A percentile compares a stretch with the other conserved stretches of the same genome.
These are phyloP conservation scores for Drosophila formosana DNA, from an alignment of 2,888 invertebrate genomes.

Conservation along the genomic window DNA sequence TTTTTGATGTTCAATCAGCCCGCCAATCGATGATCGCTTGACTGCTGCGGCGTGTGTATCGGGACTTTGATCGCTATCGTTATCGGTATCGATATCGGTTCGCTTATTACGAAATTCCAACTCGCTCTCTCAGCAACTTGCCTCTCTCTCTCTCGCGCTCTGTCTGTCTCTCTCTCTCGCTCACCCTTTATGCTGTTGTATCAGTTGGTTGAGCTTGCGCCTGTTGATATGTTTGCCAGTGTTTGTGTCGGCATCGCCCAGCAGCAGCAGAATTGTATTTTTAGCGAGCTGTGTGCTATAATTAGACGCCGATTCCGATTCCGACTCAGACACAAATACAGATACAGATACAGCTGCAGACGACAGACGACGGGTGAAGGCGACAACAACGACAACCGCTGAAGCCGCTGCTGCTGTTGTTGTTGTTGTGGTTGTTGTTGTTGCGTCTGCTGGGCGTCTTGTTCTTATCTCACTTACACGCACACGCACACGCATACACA, in stretches of 20 bases:
- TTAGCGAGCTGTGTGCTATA: conserved; percentile 64
- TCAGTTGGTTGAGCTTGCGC: conserved; percentile 31
- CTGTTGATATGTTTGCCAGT: conserved; percentile 62
- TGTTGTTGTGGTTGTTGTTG: not conserved
- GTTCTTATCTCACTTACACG: conserved; percentile 47
- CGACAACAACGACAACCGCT: conserved; percentile 3
- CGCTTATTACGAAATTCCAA: conserved; percentile 57
- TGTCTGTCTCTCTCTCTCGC: conserved; percentile 1
- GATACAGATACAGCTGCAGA: conserved; percentile 3
- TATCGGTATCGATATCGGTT: conserved; percentile 47
- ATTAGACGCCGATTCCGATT: conserved; percentile 53
- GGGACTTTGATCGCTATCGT: not conserved
- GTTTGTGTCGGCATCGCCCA: conserved; percentile 46
- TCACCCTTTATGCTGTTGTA: conserved; percentile 7
- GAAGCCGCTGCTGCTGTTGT: conserved; percentile 4
- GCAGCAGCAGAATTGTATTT: conserved; percentile 58
- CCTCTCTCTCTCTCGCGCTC: not conserved
- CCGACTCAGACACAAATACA: conserved; percentile 24
- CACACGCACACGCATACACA: not conserved
- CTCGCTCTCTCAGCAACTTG: conserved; percentile 9
- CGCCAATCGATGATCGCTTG: conserved; percentile 27
- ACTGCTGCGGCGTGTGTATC: conserved; percentile 10
- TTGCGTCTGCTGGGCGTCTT: conserved; percentile 46
- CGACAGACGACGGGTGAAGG: conserved; percentile 4
- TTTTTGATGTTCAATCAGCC: not conserved